A percentile compares a stretch with the other conserved stretches of the same genome.
Conservation (phyloP, 2,888 invertebrate genomes). For the Agrochola lota region DNA sequence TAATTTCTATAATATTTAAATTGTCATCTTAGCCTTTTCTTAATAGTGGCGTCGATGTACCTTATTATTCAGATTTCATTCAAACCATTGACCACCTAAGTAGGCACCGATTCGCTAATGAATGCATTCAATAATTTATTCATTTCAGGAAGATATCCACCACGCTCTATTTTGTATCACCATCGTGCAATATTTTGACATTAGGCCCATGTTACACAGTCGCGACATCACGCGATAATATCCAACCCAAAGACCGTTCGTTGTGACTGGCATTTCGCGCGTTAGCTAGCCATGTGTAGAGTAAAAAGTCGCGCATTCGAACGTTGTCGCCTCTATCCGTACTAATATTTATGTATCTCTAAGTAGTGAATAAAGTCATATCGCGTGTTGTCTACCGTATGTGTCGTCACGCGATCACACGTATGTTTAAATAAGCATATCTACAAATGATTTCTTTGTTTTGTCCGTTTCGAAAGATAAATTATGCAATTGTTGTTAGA, state of each 20-base stretch:
- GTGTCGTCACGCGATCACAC: slow-evolving; percentile 46
- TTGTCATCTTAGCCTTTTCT: neutral
- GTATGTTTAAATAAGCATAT: slow-evolving; percentile 46
- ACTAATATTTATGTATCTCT: slow-evolving; percentile 27
- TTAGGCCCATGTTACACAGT: slow-evolving; percentile 12
- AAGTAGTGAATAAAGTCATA: slow-evolving; percentile 38
- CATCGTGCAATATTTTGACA: slow-evolving; percentile 51
- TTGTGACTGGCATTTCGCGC: neutral
- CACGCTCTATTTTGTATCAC: slow-evolving; percentile 56
- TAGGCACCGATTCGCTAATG: slow-evolving; percentile 14
- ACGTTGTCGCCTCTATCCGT: slow-evolving; percentile 8
- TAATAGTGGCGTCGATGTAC: neutral
- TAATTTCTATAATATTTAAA: neutral
- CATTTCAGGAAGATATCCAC: slow-evolving; percentile 47
- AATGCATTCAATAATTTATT: slow-evolving; percentile 32
- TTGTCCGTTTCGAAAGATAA: slow-evolving; percentile 29
- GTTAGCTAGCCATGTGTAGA: neutral
- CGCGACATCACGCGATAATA: slow-evolving; percentile 8
- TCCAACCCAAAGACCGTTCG: neutral
- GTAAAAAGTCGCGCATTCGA: neutral
- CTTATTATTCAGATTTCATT: slow-evolving; percentile 23
- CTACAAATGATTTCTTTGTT: slow-evolving; percentile 49
- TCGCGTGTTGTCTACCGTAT: slow-evolving; percentile 47
- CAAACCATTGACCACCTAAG: slow-evolving; percentile 31
- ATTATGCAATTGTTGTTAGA: slow-evolving; percentile 10